phyloP scores from a whole-genome alignment of 2,888 invertebrate genomes.

The Drosophila quinaria region DNA sequence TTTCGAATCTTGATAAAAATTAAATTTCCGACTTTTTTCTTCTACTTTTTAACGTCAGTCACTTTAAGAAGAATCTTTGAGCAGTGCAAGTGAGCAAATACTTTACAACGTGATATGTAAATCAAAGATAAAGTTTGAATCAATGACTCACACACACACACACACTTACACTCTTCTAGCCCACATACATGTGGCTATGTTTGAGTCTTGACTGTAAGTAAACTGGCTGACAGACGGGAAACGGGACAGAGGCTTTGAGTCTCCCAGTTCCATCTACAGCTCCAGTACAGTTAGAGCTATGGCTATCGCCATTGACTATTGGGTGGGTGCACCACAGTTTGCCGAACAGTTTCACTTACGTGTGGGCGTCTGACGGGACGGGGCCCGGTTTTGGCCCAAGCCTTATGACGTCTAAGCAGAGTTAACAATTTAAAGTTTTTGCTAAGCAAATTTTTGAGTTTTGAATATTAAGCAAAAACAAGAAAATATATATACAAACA shows the following conservation, averaged over 20 bases:
- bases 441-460: constrained; percentile 29
- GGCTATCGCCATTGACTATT: constrained; percentile 47
- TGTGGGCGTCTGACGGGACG: constrained; percentile 25
- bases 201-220: constrained; percentile 44
- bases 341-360: constrained; percentile 53
- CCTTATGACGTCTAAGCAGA: constrained; percentile 33
- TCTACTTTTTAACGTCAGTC: too few species aligned
- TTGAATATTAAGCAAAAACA: constrained; percentile 35
- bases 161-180: constrained; percentile 34
- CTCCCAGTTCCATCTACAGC: constrained; percentile 19
- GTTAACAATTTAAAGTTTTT: constrained; percentile 37
- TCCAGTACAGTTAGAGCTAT: constrained; percentile 60
- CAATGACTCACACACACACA: constrained; percentile 51
- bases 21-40: too few species aligned
- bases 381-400: constrained; percentile 51
- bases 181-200: constrained; percentile 55
- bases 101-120: constrained; percentile 19
- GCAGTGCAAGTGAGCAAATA: background rate
- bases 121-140: constrained; percentile 33
- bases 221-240: constrained; percentile 51
- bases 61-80: background rate
- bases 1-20: too few species aligned
- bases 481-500: background rate
- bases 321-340: constrained; percentile 69
- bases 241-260: constrained; percentile 26